Percentiles rank a stretch among this genome's conserved stretches.
phyloP scores from a whole-genome alignment of 2,888 invertebrate genomes.

The Drepana falcataria region DNA sequence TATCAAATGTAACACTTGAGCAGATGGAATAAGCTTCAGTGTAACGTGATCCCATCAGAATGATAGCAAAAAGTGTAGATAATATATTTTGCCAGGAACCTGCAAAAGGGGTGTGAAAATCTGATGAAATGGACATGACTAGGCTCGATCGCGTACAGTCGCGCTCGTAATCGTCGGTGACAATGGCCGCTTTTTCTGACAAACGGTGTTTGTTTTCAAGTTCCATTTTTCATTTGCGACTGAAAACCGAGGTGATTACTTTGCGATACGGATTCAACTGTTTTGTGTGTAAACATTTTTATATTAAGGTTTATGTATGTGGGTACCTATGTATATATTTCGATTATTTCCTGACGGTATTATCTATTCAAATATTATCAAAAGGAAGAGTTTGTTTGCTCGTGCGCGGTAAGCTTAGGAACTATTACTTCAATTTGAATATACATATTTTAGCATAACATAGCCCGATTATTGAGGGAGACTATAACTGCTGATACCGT shows the following conservation, averaged over 20 bases:
- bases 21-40: slow-evolving; percentile 8
- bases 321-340: too few relatives aligned
- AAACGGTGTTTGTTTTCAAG: slow-evolving; percentile 6
- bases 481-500: too few relatives aligned
- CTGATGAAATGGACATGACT: slow-evolving; percentile 42
- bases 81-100: slow-evolving; percentile 19
- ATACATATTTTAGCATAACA: too few relatives aligned
- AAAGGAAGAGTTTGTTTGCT: too few relatives aligned
- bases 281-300: neutral
- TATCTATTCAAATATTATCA: too few relatives aligned
- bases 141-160: slow-evolving; percentile 19
- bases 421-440: too few relatives aligned
- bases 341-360: too few relatives aligned
- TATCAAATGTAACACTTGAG: neutral
- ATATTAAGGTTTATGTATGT: too few relatives aligned
- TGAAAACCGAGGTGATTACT: neutral
- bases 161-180: slow-evolving; percentile 9
- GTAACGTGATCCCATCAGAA: slow-evolving; percentile 23
- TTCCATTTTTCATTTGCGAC: neutral
- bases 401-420: too few relatives aligned
- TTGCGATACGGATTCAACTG: neutral
- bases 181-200: slow-evolving; percentile 20
- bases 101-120: slow-evolving; percentile 34
- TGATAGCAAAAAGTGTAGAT: slow-evolving; percentile 16
- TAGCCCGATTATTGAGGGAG: too few relatives aligned